These are phyloP conservation scores for Tupiocoris notatus DNA, from an alignment of 2,888 invertebrate species.

Conservation along the genomic window DNA sequence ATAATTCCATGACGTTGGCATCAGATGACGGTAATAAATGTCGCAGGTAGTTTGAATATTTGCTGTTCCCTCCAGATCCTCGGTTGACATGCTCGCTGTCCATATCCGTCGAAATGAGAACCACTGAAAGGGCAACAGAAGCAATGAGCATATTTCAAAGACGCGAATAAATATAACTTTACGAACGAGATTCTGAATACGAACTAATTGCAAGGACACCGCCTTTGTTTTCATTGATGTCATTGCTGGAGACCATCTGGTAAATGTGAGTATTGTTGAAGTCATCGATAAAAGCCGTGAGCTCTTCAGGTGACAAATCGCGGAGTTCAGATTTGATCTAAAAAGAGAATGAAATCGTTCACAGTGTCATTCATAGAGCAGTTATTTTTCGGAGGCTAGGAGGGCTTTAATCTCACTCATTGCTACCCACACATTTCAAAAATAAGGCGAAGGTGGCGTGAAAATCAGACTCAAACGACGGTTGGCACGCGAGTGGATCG, in stretches of 20 bases:
- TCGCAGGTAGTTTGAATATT: conserved; percentile 89
- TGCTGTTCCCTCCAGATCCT: conserved; percentile 81
- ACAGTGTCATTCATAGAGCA: too few species aligned
- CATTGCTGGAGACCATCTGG: conserved; percentile 91
- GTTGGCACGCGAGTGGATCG: too few species aligned
- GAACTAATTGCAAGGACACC: conserved; percentile 89
- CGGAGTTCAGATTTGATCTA: conserved; percentile 79
- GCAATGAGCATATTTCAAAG: too few species aligned
- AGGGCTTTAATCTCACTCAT: too few species aligned
- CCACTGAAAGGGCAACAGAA: conserved; percentile 62
- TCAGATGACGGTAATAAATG: conserved; percentile 88
- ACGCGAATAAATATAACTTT: too few species aligned
- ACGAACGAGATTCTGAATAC: too few species aligned
- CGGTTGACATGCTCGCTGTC: conserved; percentile 91
- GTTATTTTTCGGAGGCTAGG: too few species aligned
- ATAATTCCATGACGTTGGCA: conserved; percentile 91
- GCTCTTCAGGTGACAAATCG: conserved; percentile 86
- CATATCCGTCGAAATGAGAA: conserved; percentile 88
- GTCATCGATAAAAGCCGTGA: conserved; percentile 87
- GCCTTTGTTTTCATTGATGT: conserved; percentile 92
- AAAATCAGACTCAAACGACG: too few species aligned
- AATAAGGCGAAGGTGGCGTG: too few species aligned
- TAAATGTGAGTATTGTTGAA: conserved; percentile 88
- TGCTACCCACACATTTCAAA: too few species aligned
- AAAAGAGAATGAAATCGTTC: conserved; percentile 38